Conservation (phyloP, 2,797 vertebrate genomes). For the Uromys caudimaculatus region DNA sequence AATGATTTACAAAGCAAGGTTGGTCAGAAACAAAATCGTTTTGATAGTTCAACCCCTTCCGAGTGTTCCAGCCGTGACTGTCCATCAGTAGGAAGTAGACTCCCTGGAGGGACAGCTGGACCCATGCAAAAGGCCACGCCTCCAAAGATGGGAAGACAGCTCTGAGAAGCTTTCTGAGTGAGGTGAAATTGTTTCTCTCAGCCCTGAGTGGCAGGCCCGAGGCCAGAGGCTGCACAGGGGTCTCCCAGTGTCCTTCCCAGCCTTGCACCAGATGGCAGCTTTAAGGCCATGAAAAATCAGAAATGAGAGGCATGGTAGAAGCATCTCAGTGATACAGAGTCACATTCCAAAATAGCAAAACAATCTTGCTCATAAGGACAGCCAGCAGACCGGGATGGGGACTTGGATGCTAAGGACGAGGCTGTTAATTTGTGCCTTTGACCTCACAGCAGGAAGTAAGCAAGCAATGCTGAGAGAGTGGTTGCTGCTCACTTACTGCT, state of each 20-base stretch:
- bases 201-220: neutral
- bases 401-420: neutral
- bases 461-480: neutral
- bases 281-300: slow-evolving; percentile 75
- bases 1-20: slow-evolving; percentile 64
- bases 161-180: neutral
- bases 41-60: neutral
- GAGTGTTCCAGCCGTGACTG: neutral
- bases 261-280: slow-evolving; percentile 63
- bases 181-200: neutral
- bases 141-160: neutral
- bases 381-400: neutral
- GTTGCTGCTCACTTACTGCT: neutral
- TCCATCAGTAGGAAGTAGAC: neutral
- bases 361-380: slow-evolving; percentile 34
- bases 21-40: slow-evolving; percentile 52
- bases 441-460: slow-evolving; percentile 6
- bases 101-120: neutral
- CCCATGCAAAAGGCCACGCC: neutral
- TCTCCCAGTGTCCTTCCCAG: slow-evolving; percentile 53
- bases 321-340: slow-evolving; percentile 46
- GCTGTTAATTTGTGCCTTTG: neutral
- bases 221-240: neutral
- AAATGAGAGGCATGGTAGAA: slow-evolving; percentile 72
- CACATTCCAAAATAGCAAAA: slow-evolving; percentile 65